Evolutionary conservation across 2,888 invertebrate species (phyloP).

Genomic region (Caenorhabditis becei): DNA sequence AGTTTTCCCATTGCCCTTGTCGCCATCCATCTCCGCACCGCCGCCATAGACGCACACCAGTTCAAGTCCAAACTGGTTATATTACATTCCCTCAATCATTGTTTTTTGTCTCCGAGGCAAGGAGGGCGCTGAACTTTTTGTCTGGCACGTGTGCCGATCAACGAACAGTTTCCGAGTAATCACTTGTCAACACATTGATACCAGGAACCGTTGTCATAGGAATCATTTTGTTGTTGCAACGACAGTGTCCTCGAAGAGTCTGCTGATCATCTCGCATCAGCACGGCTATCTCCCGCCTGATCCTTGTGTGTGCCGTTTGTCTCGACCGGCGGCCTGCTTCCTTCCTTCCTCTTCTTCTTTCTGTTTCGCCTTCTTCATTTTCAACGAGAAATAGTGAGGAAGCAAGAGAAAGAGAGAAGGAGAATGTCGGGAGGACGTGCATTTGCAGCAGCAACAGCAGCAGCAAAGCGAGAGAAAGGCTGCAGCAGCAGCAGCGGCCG

Average conservation of each 20-base stretch:
- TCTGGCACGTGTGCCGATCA: neutral
- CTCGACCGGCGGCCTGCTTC: conserved; percentile 44
- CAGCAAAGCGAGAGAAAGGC: conserved; percentile 16
- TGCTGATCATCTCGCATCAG: conserved; percentile 2
- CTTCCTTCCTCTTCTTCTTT: conserved; percentile 32
- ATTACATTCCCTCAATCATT: neutral
- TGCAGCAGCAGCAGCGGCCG: conserved; percentile 26
- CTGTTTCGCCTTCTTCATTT: conserved; percentile 18
- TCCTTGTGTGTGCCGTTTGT: conserved; percentile 33
- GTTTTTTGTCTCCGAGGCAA: neutral
- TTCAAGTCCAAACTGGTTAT: conserved; percentile 38
- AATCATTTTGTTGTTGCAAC: conserved; percentile 1
- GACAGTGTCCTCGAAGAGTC: neutral
- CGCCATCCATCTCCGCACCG: conserved; percentile 15
- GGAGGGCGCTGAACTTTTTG: neutral
- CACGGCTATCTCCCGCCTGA: conserved; percentile 19
- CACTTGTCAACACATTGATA: neutral
- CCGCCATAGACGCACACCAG: conserved; percentile 3
- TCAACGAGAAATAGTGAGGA: conserved; percentile 7
- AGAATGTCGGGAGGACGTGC: conserved; percentile 40
- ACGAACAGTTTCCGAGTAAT: conserved; percentile 5
- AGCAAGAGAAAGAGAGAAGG: conserved; percentile 1
- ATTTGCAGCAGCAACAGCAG: conserved; percentile 46
- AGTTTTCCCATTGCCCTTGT: conserved; percentile 30
- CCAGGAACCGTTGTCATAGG: neutral